phyloP scores from a whole-genome alignment of 2,797 vertebrate species.

The Manis crassicaudata region DNA sequence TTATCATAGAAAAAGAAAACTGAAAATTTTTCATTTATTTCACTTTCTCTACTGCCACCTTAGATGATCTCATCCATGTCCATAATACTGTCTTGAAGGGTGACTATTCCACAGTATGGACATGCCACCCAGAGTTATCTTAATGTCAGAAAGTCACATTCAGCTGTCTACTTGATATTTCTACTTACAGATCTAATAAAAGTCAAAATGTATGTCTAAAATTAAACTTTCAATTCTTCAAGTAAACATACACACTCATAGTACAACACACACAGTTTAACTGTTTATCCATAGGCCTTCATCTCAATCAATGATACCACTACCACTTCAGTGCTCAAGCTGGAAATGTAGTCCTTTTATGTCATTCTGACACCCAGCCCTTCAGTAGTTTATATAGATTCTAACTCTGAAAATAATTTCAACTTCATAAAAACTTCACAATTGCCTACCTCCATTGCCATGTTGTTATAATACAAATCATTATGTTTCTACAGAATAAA shows the following conservation, averaged over 20 bases:
- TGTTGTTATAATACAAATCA: neutral
- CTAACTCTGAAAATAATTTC: neutral
- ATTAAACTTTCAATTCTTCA: neutral
- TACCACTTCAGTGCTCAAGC: neutral
- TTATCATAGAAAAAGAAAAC: neutral
- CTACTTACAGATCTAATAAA: neutral
- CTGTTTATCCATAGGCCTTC: neutral
- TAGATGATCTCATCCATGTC: neutral
- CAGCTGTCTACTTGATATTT: neutral
- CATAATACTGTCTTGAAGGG: neutral
- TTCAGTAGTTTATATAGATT: neutral
- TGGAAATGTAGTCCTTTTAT: neutral
- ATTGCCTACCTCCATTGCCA: neutral
- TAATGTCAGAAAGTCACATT: neutral
- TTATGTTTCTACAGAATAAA: neutral
- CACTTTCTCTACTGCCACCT: neutral
- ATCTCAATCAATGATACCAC: neutral
- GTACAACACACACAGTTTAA: neutral
- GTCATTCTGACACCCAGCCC: neutral
- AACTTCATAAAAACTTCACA: neutral
- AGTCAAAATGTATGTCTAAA: neutral
- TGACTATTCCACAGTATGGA: neutral
- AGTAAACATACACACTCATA: neutral
- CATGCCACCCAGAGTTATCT: neutral
- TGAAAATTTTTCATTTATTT: neutral